These are phyloP conservation scores for Apocheima hispidaria DNA, from an alignment of 2,888 invertebrate species.

Conservation along the genomic window DNA sequence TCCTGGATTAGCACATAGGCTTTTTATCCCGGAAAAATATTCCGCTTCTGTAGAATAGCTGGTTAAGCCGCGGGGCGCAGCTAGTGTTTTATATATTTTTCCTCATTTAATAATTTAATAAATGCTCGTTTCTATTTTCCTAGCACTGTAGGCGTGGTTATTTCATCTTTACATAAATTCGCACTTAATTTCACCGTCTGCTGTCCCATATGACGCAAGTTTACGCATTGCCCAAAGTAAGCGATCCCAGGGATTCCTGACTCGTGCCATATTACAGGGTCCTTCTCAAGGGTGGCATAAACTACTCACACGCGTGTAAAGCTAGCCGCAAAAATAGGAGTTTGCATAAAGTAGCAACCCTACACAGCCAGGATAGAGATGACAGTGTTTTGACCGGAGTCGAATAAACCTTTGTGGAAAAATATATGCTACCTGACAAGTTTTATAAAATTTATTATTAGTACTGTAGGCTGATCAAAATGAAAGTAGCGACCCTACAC, in stretches of 20 bases:
- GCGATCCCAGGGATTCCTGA: slow-evolving; percentile 38
- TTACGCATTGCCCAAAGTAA: slow-evolving; percentile 38
- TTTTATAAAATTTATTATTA: no score
- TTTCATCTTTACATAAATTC: slow-evolving; percentile 39
- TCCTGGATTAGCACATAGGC: no score
- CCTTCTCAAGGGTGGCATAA: slow-evolving; percentile 43
- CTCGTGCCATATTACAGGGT: slow-evolving; percentile 42
- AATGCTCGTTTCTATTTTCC: neutral
- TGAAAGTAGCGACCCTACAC: slow-evolving; percentile 28
- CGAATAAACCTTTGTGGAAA: no score
- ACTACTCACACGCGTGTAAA: slow-evolving; percentile 43
- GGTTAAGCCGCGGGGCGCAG: no score
- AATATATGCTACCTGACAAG: no score
- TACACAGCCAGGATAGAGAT: slow-evolving; percentile 11
- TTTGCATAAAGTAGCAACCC: slow-evolving; percentile 42
- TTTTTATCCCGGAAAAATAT: no score
- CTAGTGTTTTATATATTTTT: no score
- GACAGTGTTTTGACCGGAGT: slow-evolving; percentile 1
- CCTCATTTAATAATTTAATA: neutral
- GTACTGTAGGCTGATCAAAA: no score
- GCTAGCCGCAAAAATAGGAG: slow-evolving; percentile 43
- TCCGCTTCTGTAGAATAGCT: no score
- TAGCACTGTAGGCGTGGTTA: neutral
- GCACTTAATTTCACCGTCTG: slow-evolving; percentile 35
- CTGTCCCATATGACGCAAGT: slow-evolving; percentile 32